Conservation (phyloP, 2,113 vertebrate genomes). For the Clarias gariepinus region DNA sequence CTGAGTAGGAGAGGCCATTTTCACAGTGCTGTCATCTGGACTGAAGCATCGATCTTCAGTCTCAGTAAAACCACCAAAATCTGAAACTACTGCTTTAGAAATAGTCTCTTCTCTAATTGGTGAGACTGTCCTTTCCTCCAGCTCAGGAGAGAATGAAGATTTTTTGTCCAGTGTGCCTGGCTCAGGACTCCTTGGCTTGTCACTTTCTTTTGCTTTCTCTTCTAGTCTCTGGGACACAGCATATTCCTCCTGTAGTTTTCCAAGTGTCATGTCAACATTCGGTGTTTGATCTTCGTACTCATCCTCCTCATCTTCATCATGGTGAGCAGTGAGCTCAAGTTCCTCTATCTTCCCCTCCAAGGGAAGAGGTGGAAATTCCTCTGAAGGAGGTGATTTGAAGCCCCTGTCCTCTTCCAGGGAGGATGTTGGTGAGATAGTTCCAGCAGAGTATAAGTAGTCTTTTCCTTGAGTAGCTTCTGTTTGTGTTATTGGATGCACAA, state of each 20-base stretch:
- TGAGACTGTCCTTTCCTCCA: conserved; percentile 55
- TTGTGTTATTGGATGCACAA: conserved; percentile 74
- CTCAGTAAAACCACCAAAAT: conserved; percentile 72
- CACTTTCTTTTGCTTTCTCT: conserved; percentile 52
- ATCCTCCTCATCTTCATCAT: conserved; percentile 76
- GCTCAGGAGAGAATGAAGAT: conserved; percentile 59
- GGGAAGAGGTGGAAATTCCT: conserved; percentile 78
- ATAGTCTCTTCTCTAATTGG: conserved; percentile 42
- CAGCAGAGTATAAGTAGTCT: conserved; percentile 86
- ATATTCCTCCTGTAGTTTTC: conserved; percentile 79
- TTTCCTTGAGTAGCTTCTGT: conserved; percentile 82
- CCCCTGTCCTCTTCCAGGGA: conserved; percentile 94
- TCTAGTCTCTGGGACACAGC: conserved; percentile 62
- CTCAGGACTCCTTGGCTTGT: conserved; percentile 45
- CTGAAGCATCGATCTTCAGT: conserved; percentile 89
- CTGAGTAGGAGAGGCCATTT: conserved; percentile 92
- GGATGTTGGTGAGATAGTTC: conserved; percentile 90
- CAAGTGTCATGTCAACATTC: conserved; percentile 76
- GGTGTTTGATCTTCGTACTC: conserved; percentile 78
- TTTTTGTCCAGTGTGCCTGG: conserved; percentile 60
- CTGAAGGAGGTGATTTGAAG: conserved; percentile 85
- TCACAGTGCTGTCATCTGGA: conserved; percentile 93
- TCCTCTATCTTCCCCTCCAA: conserved; percentile 70
- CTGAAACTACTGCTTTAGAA: conserved; percentile 65
- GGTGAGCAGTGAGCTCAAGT: conserved; percentile 59